Percentiles rank a stretch among this genome's conserved stretches.
These are phyloP conservation scores for Aphaenogaster rudis DNA, from an alignment of 1,140 invertebrate genomes.

Conservation along the genomic window DNA sequence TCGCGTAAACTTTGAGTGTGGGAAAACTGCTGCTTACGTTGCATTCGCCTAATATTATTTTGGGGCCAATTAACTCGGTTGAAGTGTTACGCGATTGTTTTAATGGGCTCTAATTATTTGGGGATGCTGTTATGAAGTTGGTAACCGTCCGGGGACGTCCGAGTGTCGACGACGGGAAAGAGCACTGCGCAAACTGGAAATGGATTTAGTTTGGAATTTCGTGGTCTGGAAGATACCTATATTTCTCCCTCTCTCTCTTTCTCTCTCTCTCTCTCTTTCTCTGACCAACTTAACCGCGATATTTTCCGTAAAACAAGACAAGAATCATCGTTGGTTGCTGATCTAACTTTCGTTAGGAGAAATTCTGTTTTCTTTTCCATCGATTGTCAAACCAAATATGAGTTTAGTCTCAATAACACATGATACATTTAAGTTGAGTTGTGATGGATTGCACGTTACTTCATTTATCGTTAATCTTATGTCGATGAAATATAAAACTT, in stretches of 20 bases:
- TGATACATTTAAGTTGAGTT: neutral
- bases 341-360: constrained; percentile 24
- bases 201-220: constrained; percentile 74
- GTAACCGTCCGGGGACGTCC: constrained; percentile 60
- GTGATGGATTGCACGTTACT: neutral
- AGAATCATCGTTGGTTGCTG: constrained; percentile 52
- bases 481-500: neutral
- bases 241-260: neutral
- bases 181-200: constrained; percentile 67
- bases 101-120: constrained; percentile 71
- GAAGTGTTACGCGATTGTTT: constrained; percentile 66
- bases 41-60: constrained; percentile 66
- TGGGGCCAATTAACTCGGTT: constrained; percentile 59
- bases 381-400: constrained; percentile 10
- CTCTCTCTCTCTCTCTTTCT: neutral
- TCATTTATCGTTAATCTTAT: neutral
- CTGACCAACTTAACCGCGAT: constrained; percentile 33
- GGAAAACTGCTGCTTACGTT: constrained; percentile 55
- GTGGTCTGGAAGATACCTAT: constrained; percentile 46
- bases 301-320: constrained; percentile 50
- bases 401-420: neutral
- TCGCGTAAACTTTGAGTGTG: constrained; percentile 41
- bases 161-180: constrained; percentile 61
- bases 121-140: constrained; percentile 68
- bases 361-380: constrained; percentile 51